Evolutionary conservation across 2,113 vertebrate genomes (phyloP), one percentile per base, ranked within the genome.

Genomic region (Thermophis baileyi): DNA sequence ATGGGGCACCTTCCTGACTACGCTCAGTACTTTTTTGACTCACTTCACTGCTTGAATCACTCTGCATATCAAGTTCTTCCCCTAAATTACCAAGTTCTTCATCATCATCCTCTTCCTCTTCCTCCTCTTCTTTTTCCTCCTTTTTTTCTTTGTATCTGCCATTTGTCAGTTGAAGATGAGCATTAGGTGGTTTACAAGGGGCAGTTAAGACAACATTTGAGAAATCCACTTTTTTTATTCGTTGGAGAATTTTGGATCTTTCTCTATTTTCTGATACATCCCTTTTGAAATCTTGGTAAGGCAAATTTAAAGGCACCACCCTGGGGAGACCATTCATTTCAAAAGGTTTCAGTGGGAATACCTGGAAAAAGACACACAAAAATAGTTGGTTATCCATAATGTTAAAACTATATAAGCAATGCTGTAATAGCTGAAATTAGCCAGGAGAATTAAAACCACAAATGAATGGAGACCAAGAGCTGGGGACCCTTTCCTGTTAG

Each of bases 1-100:
- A 99, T 0, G 99, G 98, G 0, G 99, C 99, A 0, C 98, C 99
- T 81, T 99, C 99, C 95, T 99, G 99, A 95, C 99, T 99, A 27
- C 89, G 97, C 88, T 99, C 99, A 0, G 98, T 99, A 97, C 98
- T 99, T 94, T 98, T 98, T 95, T 99, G 98, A n/a, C 98, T 99
- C 44, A 97, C 97, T 8, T 98, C 98, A 0, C 99, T 99, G 97
- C 98, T 98, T 22, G 98, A 99, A 57, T 98, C 98, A 1, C 99
- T 99, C 47, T 96, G 97, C 0, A 98, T 98, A 40, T 97, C 97
- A 90, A 98, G 96, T 81, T 96, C 98, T 27, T 96, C 98, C 96
- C 90, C 99, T 95, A 93, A 97, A 91, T 93, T 98, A 96, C 94
- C 97, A 1, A 40, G 97, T 10, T 96, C 97, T 90, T 97, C 98